Evolutionary conservation across 1,140 invertebrate species (phyloP).

Genomic region (Eumaeus atala): DNA sequence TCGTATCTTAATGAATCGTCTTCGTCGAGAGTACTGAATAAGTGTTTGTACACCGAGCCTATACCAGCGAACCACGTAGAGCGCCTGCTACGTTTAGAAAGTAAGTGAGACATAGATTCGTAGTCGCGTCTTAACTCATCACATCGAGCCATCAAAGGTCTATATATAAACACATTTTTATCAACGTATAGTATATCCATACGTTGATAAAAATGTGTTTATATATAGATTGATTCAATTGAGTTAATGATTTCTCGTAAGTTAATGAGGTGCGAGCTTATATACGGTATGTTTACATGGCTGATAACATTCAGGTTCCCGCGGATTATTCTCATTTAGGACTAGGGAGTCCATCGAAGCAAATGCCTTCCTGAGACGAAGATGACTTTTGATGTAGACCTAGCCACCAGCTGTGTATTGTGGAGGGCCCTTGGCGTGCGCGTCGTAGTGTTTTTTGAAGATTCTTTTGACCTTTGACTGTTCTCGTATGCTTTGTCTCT

Average conservation of each 20-base stretch:
- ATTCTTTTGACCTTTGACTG: slow-evolving; percentile 21
- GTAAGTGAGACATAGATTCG: slow-evolving; percentile 7
- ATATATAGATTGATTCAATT: not conserved
- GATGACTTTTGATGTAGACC: slow-evolving; percentile 15
- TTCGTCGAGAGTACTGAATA: too few relatives aligned
- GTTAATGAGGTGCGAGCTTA: not conserved
- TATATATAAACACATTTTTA: too few relatives aligned
- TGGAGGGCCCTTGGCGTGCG: slow-evolving; percentile 1
- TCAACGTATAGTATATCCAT: not conserved
- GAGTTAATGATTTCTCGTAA: not conserved
- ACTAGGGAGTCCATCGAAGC: not conserved
- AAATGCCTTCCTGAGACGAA: slow-evolving; percentile 14
- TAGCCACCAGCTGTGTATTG: slow-evolving; percentile 13
- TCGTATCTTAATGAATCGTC: too few relatives aligned
- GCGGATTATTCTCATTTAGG: not conserved
- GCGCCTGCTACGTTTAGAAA: not conserved
- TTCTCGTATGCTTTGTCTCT: slow-evolving; percentile 19
- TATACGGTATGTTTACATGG: not conserved
- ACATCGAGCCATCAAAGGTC: not conserved
- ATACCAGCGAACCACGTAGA: slow-evolving; percentile 1
- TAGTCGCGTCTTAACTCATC: slow-evolving; percentile 5
- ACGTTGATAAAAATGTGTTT: slow-evolving; percentile 1
- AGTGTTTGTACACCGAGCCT: not conserved
- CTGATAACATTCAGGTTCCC: not conserved
- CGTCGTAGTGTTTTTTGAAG: slow-evolving; percentile 17